Base-by-base conservation (phyloP, 2,113 vertebrate genomes). In the Carassius auratus region DNA sequence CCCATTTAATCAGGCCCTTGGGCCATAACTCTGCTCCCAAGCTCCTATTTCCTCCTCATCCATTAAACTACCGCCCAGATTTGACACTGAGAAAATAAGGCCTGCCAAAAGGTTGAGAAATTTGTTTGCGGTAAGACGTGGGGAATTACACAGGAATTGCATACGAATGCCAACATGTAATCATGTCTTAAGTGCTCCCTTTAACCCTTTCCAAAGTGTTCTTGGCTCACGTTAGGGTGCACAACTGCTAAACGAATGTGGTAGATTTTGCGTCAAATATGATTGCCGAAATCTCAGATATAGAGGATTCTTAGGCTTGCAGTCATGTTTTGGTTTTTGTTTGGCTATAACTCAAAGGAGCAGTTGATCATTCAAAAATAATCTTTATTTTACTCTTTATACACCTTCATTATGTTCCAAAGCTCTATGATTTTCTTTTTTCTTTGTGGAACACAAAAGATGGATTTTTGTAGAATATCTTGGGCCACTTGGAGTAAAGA, bases 111-210 rank as follows among this genome's bases (percentile, higher is more conserved):
- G 55, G 66, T 86, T 84, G 66, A 86, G 26, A 62, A 33, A 87
- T 92, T 92, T 93, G 87, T 92, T 93, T 91, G 86, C 86, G 77
- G 85, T 91, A 75, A 90, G 59, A 90, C 84, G 79, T 88, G 76
- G 80, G 83, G 88, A 90, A 90, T 92, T 88, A 89, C 21, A 87
- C 86, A 71, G 89, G 73, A 91, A 88, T 89, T 86, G 80, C 71
- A 17, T 78, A 82, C 74, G 79, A 88, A 89, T 52, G 87, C 90
- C 86, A 89, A 85, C 66, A 78, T 45, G 45, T 91, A 91, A 92
- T 92, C 88, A 86, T 64, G 81, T 55, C 48, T 88, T 85, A 89
- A 81, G 82, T 17, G 15, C 69, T 30, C 73, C 78, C 71, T 90
- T 42, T 87, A 85, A 87, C 85, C 86, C 88, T 79, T 76, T 85